Percentiles rank a stretch among this genome's conserved stretches.
Conservation (phyloP, 37 sponge, comb jelly and placozoan species). For the Oopsacas minuta region DNA sequence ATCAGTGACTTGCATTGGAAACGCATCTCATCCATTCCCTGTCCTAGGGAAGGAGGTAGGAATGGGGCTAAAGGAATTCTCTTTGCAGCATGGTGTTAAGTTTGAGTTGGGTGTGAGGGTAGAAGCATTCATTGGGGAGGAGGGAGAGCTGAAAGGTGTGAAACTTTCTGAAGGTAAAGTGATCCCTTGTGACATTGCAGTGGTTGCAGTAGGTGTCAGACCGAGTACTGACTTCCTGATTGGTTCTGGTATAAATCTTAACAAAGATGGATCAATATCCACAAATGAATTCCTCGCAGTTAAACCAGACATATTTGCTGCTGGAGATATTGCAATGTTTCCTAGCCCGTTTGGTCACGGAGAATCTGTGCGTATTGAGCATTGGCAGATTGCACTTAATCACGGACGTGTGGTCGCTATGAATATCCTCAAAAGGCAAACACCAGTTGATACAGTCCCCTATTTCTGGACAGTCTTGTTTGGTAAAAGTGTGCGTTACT, state of each 20-base stretch:
- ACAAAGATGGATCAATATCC: conserved; percentile 43
- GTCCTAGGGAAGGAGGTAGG: conserved; percentile 18
- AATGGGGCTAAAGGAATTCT: conserved; percentile 35
- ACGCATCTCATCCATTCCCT: background rate
- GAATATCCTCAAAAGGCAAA: conserved; percentile 63
- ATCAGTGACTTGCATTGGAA: background rate
- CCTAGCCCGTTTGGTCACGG: conserved; percentile 50
- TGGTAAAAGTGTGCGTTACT: conserved; percentile 81
- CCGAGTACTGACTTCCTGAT: conserved; percentile 74
- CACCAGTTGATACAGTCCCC: conserved; percentile 56
- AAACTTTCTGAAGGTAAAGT: conserved; percentile 2
- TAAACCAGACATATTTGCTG: conserved; percentile 50
- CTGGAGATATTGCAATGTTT: conserved; percentile 76
- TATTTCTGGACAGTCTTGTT: conserved; percentile 84
- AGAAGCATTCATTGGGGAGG: conserved; percentile 50
- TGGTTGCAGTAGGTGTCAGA: conserved; percentile 37
- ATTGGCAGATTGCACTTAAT: conserved; percentile 84
- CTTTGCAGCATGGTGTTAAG: conserved; percentile 60
- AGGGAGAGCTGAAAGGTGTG: conserved; percentile 43
- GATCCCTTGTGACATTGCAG: background rate
- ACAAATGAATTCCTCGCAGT: conserved; percentile 46
- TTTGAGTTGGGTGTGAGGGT: conserved; percentile 49
- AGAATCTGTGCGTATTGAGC: conserved; percentile 62
- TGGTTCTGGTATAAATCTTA: conserved; percentile 50
- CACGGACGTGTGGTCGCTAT: conserved; percentile 74